Evolutionary conservation across 2,888 invertebrate genomes (phyloP).

Genomic region (Arge pagana): DNA sequence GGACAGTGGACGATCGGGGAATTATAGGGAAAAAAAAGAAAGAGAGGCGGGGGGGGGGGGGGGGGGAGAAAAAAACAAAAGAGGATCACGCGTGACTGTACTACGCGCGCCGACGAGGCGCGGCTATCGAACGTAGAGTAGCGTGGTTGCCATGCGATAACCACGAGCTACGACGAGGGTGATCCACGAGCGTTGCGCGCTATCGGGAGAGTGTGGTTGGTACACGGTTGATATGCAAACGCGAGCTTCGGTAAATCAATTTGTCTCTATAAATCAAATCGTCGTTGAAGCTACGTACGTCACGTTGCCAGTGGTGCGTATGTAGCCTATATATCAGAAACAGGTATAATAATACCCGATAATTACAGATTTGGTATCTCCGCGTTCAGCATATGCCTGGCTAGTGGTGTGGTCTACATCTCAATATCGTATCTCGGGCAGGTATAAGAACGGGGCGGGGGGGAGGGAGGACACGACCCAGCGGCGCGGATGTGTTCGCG

Average conservation of each 20-base stretch:
- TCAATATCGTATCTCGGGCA: slow-evolving; percentile 11
- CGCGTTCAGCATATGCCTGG: slow-evolving; percentile 8
- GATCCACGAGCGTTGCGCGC: no score
- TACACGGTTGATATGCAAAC: slow-evolving; percentile 9
- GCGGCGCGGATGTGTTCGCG: not conserved
- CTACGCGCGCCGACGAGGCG: not conserved
- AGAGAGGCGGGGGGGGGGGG: no score
- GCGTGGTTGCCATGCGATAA: no score
- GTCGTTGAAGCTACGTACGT: not conserved
- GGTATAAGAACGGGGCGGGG: not conserved
- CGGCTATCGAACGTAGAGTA: no score
- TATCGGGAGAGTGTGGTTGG: no score
- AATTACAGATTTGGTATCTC: slow-evolving; percentile 11
- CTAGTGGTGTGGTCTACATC: slow-evolving; percentile 15
- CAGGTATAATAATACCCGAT: slow-evolving; percentile 11
- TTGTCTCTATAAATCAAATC: slow-evolving; percentile 12
- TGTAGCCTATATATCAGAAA: not conserved
- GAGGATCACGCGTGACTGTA: not conserved
- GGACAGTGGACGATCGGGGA: no score
- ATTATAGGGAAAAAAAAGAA: slow-evolving; percentile 6
- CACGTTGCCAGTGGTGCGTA: not conserved
- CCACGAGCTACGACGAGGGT: no score
- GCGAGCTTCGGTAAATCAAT: slow-evolving; percentile 13
- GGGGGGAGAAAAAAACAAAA: slow-evolving; percentile 17
- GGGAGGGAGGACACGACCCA: not conserved